Base-by-base conservation (phyloP, 2,797 vertebrate genomes). In the Crenichthys baileyi region DNA sequence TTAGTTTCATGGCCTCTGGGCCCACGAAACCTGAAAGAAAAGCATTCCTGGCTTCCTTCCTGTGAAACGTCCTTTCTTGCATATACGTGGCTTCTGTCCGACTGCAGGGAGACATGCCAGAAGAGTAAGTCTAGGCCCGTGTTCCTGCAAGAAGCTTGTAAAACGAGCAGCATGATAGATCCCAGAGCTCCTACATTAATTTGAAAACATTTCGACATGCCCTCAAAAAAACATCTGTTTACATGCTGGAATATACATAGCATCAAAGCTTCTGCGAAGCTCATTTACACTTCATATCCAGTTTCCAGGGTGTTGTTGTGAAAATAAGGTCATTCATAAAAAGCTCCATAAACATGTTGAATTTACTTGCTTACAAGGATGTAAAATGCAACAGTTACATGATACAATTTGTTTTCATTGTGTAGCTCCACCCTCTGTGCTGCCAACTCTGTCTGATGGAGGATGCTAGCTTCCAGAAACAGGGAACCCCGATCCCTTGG, bases 121-220 rank as follows among this genome's bases (percentile, higher is more conserved):
- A 78, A 86, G 87, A 89, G 90, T 79, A 88, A 76, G 50, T 74
- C 20, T 16, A 12, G 75, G 84, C 74, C 76, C 3, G 2, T 63
- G 74, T 86, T 79, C 78, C 84, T 29, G 73, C 78, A 79, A 88
- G 78, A 82, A 58, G 74, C 87, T 88, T 86, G 89, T 93, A 89
- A 93, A 92, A 76, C 51, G 31, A 63, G 61, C 71, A 72, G 72
- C 1, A 74, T 82, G 88, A 91, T 80, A 26, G 77, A 83, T 78
- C 86, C 85, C 87, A 90, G 81, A 89, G 83, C 80, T 84, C 82
- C 71, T 5, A n/a, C 53, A 46, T 73, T 46, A 48, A 36, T 75
- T 63, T 84, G 73, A 79, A 63, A 70, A 44, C 36, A 26, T 46
- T 12, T 67, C 15, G 11, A 41, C 4, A 4, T 72, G 61, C 46